Evolutionary conservation across 2,888 invertebrate genomes (phyloP).

Genomic region (Pachymerium ferrugineum): DNA sequence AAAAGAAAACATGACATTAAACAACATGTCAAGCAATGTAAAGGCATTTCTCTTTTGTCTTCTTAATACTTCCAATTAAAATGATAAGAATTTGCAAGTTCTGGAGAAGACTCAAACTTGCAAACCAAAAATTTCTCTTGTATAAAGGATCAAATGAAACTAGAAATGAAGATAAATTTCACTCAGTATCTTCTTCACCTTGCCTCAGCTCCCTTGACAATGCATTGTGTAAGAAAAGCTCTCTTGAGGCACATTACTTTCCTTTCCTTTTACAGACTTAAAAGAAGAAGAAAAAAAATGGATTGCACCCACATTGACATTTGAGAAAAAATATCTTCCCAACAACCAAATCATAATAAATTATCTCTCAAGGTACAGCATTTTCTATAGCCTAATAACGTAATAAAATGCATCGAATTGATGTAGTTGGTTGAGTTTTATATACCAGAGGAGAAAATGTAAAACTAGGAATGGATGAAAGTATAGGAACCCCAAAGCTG

Average conservation of each 20-base stretch:
- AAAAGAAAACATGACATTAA: neutral
- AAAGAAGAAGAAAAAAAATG: neutral
- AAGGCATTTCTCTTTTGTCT: no score
- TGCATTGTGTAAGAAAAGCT: neutral
- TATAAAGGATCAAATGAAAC: neutral
- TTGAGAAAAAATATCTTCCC: neutral
- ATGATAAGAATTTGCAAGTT: no score
- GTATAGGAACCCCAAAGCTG: neutral
- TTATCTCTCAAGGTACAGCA: no score
- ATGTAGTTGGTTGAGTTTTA: no score
- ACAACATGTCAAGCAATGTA: no score
- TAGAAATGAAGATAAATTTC: conserved; percentile 6
- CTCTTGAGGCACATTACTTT: neutral
- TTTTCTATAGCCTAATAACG: no score
- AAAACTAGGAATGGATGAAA: neutral
- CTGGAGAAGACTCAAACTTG: neutral
- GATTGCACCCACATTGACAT: neutral
- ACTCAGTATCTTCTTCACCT: no score
- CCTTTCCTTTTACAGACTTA: neutral
- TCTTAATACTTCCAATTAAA: no score
- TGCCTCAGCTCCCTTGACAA: neutral
- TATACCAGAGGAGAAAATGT: no score
- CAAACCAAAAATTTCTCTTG: neutral
- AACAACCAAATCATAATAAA: no score
- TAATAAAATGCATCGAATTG: no score